A percentile compares a stretch with the other conserved stretches of the same genome.
phyloP scores from a whole-genome alignment of 2,888 invertebrate genomes.

The Ochlodes sylvanus region DNA sequence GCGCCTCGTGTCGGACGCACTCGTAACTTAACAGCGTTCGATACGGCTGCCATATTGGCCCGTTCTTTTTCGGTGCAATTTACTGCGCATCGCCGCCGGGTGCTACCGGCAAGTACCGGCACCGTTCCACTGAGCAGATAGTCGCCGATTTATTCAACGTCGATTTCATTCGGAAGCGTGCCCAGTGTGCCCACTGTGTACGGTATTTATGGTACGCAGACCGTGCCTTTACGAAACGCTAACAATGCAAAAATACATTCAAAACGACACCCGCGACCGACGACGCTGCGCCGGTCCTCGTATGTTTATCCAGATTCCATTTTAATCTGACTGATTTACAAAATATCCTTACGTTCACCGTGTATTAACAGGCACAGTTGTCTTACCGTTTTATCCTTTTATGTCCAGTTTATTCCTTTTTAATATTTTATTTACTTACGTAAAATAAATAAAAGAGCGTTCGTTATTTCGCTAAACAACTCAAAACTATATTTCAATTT shows the following conservation, averaged over 20 bases:
- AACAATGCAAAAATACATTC: conserved; percentile 78
- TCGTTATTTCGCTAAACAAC: no score
- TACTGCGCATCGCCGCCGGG: conserved; percentile 72
- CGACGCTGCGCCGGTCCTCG: conserved; percentile 65
- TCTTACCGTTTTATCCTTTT: conserved; percentile 28
- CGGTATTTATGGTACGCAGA: conserved; percentile 76
- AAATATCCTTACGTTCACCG: conserved; percentile 55
- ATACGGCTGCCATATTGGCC: conserved; percentile 75
- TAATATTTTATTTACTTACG: conserved; percentile 25
- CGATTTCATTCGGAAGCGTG: conserved; percentile 74
- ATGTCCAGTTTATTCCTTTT: conserved; percentile 16
- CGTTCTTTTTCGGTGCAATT: conserved; percentile 79
- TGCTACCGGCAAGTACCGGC: conserved; percentile 55
- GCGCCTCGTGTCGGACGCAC: conserved; percentile 70
- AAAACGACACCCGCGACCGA: conserved; percentile 68
- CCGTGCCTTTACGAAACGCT: conserved; percentile 64
- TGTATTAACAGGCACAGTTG: conserved; percentile 41
- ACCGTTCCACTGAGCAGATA: conserved; percentile 68
- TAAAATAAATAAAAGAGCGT: neutral
- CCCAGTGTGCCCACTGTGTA: conserved; percentile 72
- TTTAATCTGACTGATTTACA: conserved; percentile 59
- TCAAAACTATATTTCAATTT: no score
- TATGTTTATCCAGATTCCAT: conserved; percentile 68
- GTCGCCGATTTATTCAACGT: conserved; percentile 70
- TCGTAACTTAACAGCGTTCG: conserved; percentile 77